These are phyloP conservation scores for Hylyphantes graminicola DNA, from an alignment of 1,140 invertebrate species.

Conservation along the genomic window DNA sequence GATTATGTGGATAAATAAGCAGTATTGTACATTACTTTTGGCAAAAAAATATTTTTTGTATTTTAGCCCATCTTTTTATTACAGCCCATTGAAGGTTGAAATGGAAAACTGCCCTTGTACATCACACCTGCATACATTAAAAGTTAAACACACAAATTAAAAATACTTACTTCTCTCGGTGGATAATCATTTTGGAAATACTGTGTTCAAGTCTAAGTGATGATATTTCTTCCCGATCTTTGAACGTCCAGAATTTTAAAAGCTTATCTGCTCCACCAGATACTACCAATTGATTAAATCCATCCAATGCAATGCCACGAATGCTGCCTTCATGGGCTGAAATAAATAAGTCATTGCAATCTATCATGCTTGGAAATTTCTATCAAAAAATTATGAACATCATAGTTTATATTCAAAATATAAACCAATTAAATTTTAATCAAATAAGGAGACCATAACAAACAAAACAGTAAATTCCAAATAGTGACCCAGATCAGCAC, in stretches of 20 bases:
- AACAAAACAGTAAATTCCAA: no score
- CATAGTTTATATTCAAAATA: no score
- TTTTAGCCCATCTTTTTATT: no score
- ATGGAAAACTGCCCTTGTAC: no score
- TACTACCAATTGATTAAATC: constrained; percentile 67
- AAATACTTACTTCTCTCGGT: constrained; percentile 79
- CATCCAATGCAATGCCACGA: constrained; percentile 80
- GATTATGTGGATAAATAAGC: no score
- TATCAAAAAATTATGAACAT: no score
- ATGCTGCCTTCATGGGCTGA: constrained; percentile 72
- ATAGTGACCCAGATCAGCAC: no score
- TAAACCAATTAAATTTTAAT: no score
- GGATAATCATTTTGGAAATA: constrained; percentile 74
- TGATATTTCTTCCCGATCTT: constrained; percentile 71
- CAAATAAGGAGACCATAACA: no score
- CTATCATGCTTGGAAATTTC: background rate
- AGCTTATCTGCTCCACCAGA: constrained; percentile 79
- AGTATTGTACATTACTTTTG: no score
- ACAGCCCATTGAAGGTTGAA: no score
- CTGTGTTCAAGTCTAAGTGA: constrained; percentile 73
- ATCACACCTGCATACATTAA: background rate
- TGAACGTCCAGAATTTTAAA: constrained; percentile 91
- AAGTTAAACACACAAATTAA: background rate
- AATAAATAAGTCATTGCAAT: constrained; percentile 32
- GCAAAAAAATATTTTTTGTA: no score